A percentile compares a stretch with the other conserved stretches of the same genome.
These are phyloP conservation scores for Amphimedon queenslandica DNA, from an alignment of 37 sponge, comb jelly and placozoan species.

Conservation along the genomic window DNA sequence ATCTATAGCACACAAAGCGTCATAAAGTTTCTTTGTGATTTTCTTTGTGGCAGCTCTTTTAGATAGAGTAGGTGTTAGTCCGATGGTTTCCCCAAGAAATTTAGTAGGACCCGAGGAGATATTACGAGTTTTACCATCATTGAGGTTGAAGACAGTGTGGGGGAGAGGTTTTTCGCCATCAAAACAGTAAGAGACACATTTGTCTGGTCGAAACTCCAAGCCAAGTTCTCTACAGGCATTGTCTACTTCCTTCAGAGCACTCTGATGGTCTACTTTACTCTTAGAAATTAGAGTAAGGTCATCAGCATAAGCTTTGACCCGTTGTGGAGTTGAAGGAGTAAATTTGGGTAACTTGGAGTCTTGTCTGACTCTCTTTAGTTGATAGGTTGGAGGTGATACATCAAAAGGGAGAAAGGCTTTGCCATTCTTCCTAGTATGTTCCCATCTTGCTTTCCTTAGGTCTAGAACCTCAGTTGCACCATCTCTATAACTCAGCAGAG, in stretches of 20 bases:
- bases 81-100: constrained; percentile 18
- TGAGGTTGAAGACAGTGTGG: background rate
- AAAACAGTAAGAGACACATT: no score
- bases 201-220: constrained; percentile 15
- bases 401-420: background rate
- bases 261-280: background rate
- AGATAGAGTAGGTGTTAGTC: background rate
- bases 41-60: background rate
- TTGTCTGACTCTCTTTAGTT: background rate
- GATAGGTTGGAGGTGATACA: background rate
- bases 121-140: constrained; percentile 9
- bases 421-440: background rate
- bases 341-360: no score
- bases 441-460: background rate
- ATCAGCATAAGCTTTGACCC: constrained; percentile 8
- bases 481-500: background rate
- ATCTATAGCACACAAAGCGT: background rate
- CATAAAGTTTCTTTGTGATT: background rate
- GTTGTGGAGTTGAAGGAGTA: constrained; percentile 10
- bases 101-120: constrained; percentile 6
- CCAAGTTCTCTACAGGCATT: constrained; percentile 12
- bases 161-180: background rate
- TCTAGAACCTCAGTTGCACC: background rate
- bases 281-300: constrained; percentile 11
- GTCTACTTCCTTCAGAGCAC: constrained; percentile 11